phyloP scores from a whole-genome alignment of 2,797 vertebrate species.

The Diceros bicornis region DNA sequence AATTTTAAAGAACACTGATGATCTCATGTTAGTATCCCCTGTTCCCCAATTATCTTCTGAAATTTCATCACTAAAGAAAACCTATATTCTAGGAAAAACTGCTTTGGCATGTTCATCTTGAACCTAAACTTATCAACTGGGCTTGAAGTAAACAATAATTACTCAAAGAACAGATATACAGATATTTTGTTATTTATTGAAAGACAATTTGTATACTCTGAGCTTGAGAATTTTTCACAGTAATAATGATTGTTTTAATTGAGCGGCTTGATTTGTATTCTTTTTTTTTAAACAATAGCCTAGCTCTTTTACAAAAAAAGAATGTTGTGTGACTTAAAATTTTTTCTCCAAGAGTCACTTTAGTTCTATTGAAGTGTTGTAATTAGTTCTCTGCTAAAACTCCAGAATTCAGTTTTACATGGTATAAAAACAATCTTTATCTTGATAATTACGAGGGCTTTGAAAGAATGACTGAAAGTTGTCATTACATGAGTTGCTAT shows the following conservation, averaged over 20 bases:
- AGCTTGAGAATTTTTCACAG: not conserved
- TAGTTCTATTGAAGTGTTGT: not conserved
- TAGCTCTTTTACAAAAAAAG: not conserved
- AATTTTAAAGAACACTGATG: not conserved
- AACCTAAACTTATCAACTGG: not conserved
- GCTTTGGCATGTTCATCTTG: not conserved
- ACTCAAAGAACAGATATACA: not conserved
- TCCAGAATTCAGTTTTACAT: not conserved
- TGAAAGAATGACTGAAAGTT: not conserved
- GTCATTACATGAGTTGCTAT: not conserved
- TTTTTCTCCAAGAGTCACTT: not conserved
- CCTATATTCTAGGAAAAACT: not conserved
- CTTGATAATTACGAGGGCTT: not conserved
- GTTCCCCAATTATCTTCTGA: not conserved
- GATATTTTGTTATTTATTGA: not conserved
- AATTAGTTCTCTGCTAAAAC: conserved; percentile 10
- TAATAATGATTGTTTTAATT: not conserved
- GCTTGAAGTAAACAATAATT: not conserved
- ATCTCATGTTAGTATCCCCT: not conserved
- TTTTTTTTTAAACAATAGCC: not conserved
- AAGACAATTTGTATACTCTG: not conserved
- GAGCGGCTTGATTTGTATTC: not conserved
- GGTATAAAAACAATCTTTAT: not conserved
- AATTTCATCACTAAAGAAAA: not conserved
- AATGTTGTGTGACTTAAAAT: not conserved